Percentiles rank a stretch among this genome's conserved stretches.
These are phyloP conservation scores for Watsonalla cultraria DNA, from an alignment of 2,888 invertebrate species.

Conservation along the genomic window DNA sequence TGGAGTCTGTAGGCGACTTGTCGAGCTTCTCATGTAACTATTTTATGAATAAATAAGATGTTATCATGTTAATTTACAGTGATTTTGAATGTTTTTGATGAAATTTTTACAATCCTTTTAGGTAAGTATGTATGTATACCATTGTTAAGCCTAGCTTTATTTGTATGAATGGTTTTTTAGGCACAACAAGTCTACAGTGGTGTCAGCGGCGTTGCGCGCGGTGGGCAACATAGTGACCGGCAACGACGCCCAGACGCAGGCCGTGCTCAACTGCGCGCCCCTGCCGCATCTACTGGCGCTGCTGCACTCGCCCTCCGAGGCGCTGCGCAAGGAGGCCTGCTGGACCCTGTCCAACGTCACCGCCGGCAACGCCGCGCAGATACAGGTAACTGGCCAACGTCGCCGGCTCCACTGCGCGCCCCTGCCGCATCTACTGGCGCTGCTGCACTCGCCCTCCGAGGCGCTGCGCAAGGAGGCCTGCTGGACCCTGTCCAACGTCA, in stretches of 20 bases:
- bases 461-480: slow-evolving; percentile 96
- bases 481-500: slow-evolving; percentile 98
- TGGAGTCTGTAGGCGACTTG: slow-evolving; percentile 91
- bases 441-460: slow-evolving; percentile 88
- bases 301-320: slow-evolving; percentile 88
- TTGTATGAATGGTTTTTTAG: slow-evolving; percentile 55
- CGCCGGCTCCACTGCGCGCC: slow-evolving; percentile 93
- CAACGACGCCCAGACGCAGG: slow-evolving; percentile 97
- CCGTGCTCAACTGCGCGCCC: slow-evolving; percentile 94
- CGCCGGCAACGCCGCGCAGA: slow-evolving; percentile 95
- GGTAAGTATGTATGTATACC: neutral
- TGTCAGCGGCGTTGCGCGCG: slow-evolving; percentile 95
- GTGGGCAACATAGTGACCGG: slow-evolving; percentile 99
- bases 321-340: slow-evolving; percentile 95
- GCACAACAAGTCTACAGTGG: slow-evolving; percentile 90
- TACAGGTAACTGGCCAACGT: slow-evolving; percentile 80
- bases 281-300: slow-evolving; percentile 86
- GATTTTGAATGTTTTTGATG: no score
- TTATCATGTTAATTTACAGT: no score
- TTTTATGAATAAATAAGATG: neutral
- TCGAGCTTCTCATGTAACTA: slow-evolving; percentile 78
- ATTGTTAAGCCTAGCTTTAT: neutral
- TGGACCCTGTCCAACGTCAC: slow-evolving; percentile 99
- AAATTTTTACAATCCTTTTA: no score
- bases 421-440: slow-evolving; percentile 85